These are phyloP conservation scores for Perccottus glenii DNA, from an alignment of 2,113 vertebrate genomes.

Conservation along the genomic window DNA sequence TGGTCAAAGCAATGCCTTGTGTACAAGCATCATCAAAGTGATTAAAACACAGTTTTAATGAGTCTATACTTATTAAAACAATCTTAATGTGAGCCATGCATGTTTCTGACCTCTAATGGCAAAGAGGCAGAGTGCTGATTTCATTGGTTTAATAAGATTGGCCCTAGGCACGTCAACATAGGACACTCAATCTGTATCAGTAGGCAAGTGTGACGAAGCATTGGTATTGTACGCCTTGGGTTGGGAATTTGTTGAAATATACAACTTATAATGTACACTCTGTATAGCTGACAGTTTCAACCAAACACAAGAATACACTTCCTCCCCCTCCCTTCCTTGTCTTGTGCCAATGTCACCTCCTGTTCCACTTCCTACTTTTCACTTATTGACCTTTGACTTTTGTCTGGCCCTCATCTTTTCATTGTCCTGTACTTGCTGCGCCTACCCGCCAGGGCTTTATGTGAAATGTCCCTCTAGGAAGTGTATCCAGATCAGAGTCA, in stretches of 20 bases:
- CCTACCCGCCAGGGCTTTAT: constrained; percentile 29
- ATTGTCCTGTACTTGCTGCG: constrained; percentile 29
- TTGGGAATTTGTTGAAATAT: background rate
- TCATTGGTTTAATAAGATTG: background rate
- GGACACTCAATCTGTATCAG: background rate
- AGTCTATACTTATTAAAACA: too few species aligned
- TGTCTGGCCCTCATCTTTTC: constrained; percentile 32
- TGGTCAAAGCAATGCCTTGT: too few species aligned
- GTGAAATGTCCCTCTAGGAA: constrained; percentile 54
- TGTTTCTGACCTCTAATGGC: too few species aligned
- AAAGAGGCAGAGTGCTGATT: background rate
- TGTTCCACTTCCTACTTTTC: constrained; percentile 38
- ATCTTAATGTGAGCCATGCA: too few species aligned
- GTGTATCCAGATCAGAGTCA: constrained; percentile 59
- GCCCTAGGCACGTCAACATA: background rate
- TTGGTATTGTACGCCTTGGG: too few species aligned
- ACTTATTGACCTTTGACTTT: constrained; percentile 53
- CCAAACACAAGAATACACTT: constrained; percentile 22
- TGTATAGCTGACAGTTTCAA: constrained; percentile 24
- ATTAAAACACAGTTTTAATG: too few species aligned
- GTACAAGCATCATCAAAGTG: too few species aligned
- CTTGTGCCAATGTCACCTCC: constrained; percentile 53
- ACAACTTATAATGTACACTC: constrained; percentile 19
- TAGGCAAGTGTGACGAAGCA: background rate
- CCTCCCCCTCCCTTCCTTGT: constrained; percentile 62